phyloP scores from a whole-genome alignment of 2,113 vertebrate genomes.

The Typhlomys cinereus region DNA sequence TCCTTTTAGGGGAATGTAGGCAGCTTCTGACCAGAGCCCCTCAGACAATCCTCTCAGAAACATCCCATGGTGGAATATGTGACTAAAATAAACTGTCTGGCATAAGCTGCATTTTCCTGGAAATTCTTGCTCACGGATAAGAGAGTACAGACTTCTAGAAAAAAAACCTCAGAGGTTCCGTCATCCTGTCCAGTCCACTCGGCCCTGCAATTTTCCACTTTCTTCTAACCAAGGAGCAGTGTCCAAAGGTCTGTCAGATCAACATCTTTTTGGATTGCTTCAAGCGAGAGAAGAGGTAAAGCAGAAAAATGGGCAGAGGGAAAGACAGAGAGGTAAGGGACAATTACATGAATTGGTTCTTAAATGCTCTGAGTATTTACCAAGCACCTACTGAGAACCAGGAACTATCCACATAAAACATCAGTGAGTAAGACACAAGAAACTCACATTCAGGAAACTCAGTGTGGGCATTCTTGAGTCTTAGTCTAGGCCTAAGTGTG shows the following conservation, averaged over 20 bases:
- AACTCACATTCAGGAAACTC: background rate
- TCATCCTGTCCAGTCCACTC: background rate
- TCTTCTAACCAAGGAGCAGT: background rate
- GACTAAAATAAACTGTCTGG: background rate
- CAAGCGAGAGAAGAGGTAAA: background rate
- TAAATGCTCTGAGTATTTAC: background rate
- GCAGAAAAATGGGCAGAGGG: background rate
- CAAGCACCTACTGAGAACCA: background rate
- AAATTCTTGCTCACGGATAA: background rate
- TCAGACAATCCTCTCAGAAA: background rate
- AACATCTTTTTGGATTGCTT: background rate
- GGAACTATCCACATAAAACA: background rate
- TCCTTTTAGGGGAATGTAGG: background rate
- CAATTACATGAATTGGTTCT: background rate
- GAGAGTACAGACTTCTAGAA: background rate
- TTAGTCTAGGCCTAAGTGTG: background rate
- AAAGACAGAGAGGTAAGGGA: background rate
- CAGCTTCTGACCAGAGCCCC: background rate
- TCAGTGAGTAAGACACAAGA: background rate
- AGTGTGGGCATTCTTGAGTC: background rate
- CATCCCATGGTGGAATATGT: background rate
- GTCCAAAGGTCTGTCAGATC: background rate
- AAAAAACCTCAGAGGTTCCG: background rate
- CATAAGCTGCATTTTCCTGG: background rate
- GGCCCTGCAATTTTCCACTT: background rate